Conservation (phyloP, 2,888 invertebrate species). For the Lasioglossum lativentre region DNA sequence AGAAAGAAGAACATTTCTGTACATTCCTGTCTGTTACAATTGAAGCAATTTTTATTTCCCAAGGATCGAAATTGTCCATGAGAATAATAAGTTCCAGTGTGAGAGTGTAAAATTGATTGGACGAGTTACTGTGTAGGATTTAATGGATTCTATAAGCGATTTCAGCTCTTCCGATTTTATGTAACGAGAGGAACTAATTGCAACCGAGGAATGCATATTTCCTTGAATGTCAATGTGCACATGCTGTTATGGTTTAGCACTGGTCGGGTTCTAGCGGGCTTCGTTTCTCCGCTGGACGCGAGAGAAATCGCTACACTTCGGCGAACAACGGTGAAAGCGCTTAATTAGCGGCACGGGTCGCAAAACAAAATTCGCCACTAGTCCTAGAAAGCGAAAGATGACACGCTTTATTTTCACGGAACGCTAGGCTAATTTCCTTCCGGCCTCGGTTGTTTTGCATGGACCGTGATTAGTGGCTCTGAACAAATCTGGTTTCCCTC, state of each 20-base stretch:
- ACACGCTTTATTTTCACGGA: slow-evolving; percentile 58
- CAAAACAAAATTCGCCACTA: slow-evolving; percentile 53
- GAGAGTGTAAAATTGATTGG: not conserved
- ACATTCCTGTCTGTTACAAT: not conserved
- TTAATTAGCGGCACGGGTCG: slow-evolving; percentile 55
- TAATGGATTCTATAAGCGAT: not conserved
- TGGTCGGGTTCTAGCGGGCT: slow-evolving; percentile 23
- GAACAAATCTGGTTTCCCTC: slow-evolving; percentile 13
- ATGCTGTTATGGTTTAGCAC: slow-evolving; percentile 29
- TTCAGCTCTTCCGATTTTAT: not conserved
- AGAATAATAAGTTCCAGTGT: not conserved
- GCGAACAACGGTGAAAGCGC: slow-evolving; percentile 63
- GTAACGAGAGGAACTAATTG: slow-evolving; percentile 25
- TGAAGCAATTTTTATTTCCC: not conserved
- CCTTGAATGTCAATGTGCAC: slow-evolving; percentile 28
- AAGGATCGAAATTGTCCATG: not conserved
- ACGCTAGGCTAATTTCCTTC: slow-evolving; percentile 44
- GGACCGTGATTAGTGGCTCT: slow-evolving; percentile 33
- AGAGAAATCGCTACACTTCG: slow-evolving; percentile 62
- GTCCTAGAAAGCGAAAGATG: slow-evolving; percentile 63
- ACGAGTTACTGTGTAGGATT: no score
- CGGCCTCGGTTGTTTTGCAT: slow-evolving; percentile 31
- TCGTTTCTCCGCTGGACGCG: slow-evolving; percentile 30
- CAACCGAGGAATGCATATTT: slow-evolving; percentile 9
- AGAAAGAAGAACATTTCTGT: not conserved